Percentiles rank a stretch among this genome's conserved stretches.
Evolutionary conservation across 2,797 vertebrate species (phyloP).

Genomic region (Helicolenus hilgendorfi): DNA sequence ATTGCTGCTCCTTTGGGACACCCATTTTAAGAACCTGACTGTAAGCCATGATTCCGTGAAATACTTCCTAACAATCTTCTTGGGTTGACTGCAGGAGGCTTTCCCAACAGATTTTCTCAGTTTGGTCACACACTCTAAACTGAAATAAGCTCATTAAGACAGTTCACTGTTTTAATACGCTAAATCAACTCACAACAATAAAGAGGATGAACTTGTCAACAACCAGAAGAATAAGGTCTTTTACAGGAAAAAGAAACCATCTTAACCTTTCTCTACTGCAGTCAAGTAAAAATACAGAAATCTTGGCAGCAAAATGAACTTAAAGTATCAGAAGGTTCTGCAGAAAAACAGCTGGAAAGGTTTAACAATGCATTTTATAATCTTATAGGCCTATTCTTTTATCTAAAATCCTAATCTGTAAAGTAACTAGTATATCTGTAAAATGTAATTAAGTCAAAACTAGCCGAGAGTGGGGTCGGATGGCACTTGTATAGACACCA

Average conservation of each 20-base stretch:
- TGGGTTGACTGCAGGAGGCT: neutral
- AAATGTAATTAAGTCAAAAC: too few relatives aligned
- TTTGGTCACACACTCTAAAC: neutral
- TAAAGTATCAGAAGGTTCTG: neutral
- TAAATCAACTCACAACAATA: neutral
- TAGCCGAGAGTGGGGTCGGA: too few relatives aligned
- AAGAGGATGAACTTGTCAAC: neutral
- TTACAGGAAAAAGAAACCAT: neutral
- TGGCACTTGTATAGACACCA: too few relatives aligned
- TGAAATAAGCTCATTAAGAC: neutral
- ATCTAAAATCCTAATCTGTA: neutral
- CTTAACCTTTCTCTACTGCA: neutral
- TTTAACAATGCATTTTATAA: neutral
- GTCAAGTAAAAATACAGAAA: neutral
- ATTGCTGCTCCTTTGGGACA: conserved; percentile 2
- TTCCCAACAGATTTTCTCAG: neutral
- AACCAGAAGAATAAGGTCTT: neutral
- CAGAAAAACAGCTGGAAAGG: neutral
- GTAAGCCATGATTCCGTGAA: conserved; percentile 23
- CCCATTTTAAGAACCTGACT: neutral
- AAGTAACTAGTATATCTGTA: neutral
- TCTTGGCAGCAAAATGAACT: neutral
- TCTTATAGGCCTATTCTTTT: neutral
- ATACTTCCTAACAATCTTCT: conserved; percentile 2
- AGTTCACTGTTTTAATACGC: neutral